Evolutionary conservation across 1,140 invertebrate species (phyloP).

Genomic region (Temnothorax longispinosus): DNA sequence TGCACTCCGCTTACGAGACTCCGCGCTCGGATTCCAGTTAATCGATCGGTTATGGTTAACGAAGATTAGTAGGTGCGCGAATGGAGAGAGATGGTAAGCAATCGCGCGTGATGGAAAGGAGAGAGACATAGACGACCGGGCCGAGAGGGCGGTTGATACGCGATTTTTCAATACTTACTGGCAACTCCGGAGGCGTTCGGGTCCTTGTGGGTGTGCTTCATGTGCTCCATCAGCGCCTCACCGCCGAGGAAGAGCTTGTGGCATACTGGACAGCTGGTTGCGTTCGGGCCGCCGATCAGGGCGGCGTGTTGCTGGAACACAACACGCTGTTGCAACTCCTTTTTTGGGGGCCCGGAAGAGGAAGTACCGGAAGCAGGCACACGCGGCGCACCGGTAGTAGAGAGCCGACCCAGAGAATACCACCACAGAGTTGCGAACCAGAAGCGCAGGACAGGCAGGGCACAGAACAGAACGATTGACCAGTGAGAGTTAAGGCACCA

Average conservation of each 20-base stretch:
- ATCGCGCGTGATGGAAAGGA: neutral
- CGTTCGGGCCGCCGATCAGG: constrained; percentile 95
- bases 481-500: constrained; percentile 84
- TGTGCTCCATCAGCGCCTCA: constrained; percentile 97
- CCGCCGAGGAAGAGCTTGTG: constrained; percentile 97
- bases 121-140: constrained; percentile 61
- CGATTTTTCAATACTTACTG: constrained; percentile 90
- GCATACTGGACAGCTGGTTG: constrained; percentile 95
- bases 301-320: constrained; percentile 97
- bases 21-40: constrained; percentile 16
- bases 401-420: constrained; percentile 83
- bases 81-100: constrained; percentile 1
- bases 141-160: constrained; percentile 65
- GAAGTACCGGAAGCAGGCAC: constrained; percentile 77
- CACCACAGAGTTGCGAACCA: constrained; percentile 84
- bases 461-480: constrained; percentile 85
- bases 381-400: constrained; percentile 78
- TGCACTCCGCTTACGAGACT: constrained; percentile 29
- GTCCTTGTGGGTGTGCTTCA: constrained; percentile 98
- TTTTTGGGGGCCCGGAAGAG: constrained; percentile 82
- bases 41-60: constrained; percentile 48
- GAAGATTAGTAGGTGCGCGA: constrained; percentile 45
- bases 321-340: constrained; percentile 94
- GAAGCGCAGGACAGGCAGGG: constrained; percentile 81
- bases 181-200: constrained; percentile 94